Base-by-base conservation (phyloP, 2,113 vertebrate genomes). In the Geococcyx californianus region DNA sequence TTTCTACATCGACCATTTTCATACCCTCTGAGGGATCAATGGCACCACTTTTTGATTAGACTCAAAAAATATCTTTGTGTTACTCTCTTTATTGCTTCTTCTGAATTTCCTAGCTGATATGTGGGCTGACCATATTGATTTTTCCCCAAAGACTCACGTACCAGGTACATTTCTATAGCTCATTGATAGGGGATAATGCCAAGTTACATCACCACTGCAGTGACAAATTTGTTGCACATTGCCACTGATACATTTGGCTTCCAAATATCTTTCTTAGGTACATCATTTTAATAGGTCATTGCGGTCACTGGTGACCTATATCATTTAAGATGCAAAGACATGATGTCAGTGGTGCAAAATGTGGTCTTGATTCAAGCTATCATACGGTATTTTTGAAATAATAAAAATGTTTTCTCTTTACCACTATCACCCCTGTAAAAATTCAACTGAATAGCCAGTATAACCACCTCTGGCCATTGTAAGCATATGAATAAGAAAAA, bases 251-350 rank as follows among this genome's bases (percentile, higher is more conserved):
- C 45, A 66, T 91, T 95, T 78, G 73, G 73, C 83, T 94, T 90
- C 96, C 86, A 94, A 90, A 94, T 94, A 89, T 80, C 87, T 92
- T 91, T 90, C 92, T 75, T 72, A 94, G 88, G 85, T 96, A 84
- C 66, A 87, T 93, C 88, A 94, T 88, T 94, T 88, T 90, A 92
- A 84, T 90, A 94, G 79, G 93, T 67, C 62, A 60, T 17, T 52
- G 10, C 36, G 52, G 85, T 92, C 85, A 86, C 64, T 7, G 5
- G 56, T 90, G 88, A 81, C 79, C 83, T 87, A 6, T 90, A 75
- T 89, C 12, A 78, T 52, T 75, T 93, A 56, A 94, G 86, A 84
- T 96, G 79, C 82, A 93, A 96, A 94, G 90, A 92, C 85, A 89
- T 95, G 79, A 96, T 84, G 73, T 95, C 92, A 95, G 52, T 54